A percentile compares a stretch with the other conserved stretches of the same genome.
phyloP scores from a whole-genome alignment of 2,888 invertebrate species.

The Erannis defoliaria region DNA sequence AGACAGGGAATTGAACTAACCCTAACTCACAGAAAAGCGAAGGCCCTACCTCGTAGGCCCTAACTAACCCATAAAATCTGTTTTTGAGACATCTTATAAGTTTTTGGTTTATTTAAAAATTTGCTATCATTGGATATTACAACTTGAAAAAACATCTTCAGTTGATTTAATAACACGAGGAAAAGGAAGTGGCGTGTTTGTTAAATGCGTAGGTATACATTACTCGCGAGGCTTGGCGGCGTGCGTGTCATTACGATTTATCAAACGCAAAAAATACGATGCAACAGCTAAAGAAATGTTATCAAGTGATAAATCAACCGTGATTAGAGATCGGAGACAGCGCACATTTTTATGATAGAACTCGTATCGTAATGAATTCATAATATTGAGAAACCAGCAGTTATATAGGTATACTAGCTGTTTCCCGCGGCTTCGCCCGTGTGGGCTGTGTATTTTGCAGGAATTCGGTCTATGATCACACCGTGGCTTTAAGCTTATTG shows the following conservation, averaged over 20 bases:
- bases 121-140: not conserved
- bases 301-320: constrained; percentile 36
- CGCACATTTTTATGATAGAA: constrained; percentile 38
- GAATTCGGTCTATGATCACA: too few species aligned
- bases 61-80: too few species aligned
- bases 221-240: constrained; percentile 6
- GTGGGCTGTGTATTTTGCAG: too few species aligned
- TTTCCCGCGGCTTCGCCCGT: too few species aligned
- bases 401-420: not conserved
- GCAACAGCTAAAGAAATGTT: constrained; percentile 48
- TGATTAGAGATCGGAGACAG: constrained; percentile 38
- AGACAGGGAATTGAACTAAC: too few species aligned
- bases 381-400: constrained; percentile 9
- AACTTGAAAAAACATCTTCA: not conserved
- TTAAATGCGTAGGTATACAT: constrained; percentile 23
- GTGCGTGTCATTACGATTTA: constrained; percentile 31
- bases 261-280: constrained; percentile 36
- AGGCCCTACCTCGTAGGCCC: too few species aligned
- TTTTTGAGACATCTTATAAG: not conserved
- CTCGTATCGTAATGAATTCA: constrained; percentile 14
- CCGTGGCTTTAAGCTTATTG: too few species aligned
- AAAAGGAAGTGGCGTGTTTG: constrained; percentile 46
- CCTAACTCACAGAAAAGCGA: too few species aligned
- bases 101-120: too few species aligned
- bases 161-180: constrained; percentile 25